Evolutionary conservation across 2,113 vertebrate genomes (phyloP), one percentile per base, ranked within the genome.

Genomic region (Pipa parva): DNA sequence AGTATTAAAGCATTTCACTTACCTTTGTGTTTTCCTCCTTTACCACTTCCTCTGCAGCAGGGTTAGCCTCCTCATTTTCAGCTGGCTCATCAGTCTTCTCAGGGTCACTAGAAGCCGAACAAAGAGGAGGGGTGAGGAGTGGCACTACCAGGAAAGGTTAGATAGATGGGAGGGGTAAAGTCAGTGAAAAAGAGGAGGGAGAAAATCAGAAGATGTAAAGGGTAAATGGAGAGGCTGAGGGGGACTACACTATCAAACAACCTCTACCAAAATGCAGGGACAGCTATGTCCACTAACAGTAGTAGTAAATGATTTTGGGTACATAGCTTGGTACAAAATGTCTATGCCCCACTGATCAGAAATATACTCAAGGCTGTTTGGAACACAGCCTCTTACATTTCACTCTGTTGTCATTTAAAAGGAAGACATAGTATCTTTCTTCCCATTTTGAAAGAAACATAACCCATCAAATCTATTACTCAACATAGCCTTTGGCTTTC

Each of bases 141-240:
- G 75, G 37, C 56, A 69, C 76, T 74, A 79, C 77, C 75, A 83
- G 84, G 80, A 73, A 81, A 80, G 75, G 76, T 79, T 79, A 78
- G 79, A 81, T 71, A 79, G 75, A 76, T 66, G 76, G 79, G 75
- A 77, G 76, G 73, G 78, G 33, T 27, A 78, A 74, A 77, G 75
- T 75, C 77, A 77, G 76, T 75, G 77, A 20, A 36, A 24, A 46
- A 70, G 71, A 72, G 60, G 75, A 70, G 64, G 78, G 76, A 72
- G 9, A 71, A 46, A 12, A 26, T 57, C 52, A 68, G 39, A 52
- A 57, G 52, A 66, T 57, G 39, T 22, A 36, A 21, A 28, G 15
- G 63, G 54, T 3, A 58, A 17, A 15, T 26, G 22, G 37, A 37
- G 37, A 31, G 63, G 39, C 39, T 42, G 11, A 59, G 13, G 8